A percentile compares a stretch with the other conserved stretches of the same genome.
Conservation (phyloP, 2,113 vertebrate genomes). For the Nyctereutes procyonoides region DNA sequence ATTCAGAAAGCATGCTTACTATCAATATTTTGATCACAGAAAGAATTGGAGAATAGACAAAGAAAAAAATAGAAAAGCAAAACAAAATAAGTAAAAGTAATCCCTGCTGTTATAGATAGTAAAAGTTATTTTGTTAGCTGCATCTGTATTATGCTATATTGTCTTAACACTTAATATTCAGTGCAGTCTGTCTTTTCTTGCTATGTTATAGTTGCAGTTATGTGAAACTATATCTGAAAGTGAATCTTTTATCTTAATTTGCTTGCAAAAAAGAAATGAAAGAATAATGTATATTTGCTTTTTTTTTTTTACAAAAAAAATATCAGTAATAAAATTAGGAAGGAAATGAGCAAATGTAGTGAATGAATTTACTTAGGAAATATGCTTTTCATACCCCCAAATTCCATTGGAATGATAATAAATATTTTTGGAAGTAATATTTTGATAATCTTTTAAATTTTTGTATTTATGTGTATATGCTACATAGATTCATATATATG, state of each 20-base stretch:
- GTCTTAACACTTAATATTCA: not conserved
- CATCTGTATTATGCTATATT: not conserved
- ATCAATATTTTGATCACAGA: not conserved
- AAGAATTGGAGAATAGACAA: not conserved
- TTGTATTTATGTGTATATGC: not conserved
- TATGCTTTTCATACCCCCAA: not conserved
- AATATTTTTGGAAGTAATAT: not conserved
- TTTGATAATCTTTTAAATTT: not conserved
- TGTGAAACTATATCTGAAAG: not conserved
- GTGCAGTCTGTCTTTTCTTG: not conserved
- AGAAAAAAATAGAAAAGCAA: not conserved
- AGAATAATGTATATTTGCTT: not conserved
- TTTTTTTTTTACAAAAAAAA: slow-evolving; percentile 13
- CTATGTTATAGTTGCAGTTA: not conserved
- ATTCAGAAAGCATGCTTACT: not conserved
- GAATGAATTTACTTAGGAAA: not conserved
- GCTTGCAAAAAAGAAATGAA: not conserved
- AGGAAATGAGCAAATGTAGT: not conserved
- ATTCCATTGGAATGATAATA: not conserved
- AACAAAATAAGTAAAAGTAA: not conserved
- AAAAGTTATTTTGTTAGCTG: not conserved
- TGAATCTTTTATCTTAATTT: not conserved
- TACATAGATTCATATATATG: not conserved
- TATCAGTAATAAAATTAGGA: not conserved
- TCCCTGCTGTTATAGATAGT: not conserved